Evolutionary conservation across 1,140 invertebrate genomes (phyloP).

Genomic region (Drosophila ercepeae): DNA sequence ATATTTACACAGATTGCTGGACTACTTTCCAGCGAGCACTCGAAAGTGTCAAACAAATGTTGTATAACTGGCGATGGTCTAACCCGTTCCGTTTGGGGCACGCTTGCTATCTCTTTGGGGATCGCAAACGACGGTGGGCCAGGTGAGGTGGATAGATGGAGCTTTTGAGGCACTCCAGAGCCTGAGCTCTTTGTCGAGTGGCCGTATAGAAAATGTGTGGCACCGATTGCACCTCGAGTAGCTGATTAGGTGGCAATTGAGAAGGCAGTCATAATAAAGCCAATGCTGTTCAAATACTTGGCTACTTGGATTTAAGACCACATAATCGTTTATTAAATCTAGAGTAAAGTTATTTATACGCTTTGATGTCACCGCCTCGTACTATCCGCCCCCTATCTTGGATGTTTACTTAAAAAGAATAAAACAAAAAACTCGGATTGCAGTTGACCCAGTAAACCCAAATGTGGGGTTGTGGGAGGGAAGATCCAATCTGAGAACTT

Average conservation of each 20-base stretch:
- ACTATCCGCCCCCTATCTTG: conserved; percentile 16
- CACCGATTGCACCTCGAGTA: conserved; percentile 68
- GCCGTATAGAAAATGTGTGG: conserved; percentile 60
- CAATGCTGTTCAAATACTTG: conserved; percentile 29
- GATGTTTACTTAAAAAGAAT: conserved; percentile 17
- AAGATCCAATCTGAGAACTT: conserved; percentile 3
- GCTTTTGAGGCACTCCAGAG: conserved; percentile 47
- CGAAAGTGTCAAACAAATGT: conserved; percentile 68
- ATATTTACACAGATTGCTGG: conserved; percentile 69
- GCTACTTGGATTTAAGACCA: conserved; percentile 73
- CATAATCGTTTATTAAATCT: conserved; percentile 81
- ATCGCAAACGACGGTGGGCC: neutral
- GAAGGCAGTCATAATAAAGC: conserved; percentile 7
- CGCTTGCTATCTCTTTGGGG: conserved; percentile 19
- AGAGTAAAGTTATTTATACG: conserved; percentile 73
- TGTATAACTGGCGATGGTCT: no score
- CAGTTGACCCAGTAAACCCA: conserved; percentile 62
- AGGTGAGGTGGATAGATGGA: conserved; percentile 1
- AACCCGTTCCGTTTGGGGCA: conserved; percentile 28
- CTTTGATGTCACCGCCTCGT: conserved; percentile 58
- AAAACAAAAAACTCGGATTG: neutral
- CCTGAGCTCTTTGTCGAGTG: conserved; percentile 54
- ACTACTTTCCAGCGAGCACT: conserved; percentile 70
- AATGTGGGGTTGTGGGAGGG: conserved; percentile 27
- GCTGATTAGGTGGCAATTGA: conserved; percentile 58